These are phyloP conservation scores for Plusia festucae DNA, from an alignment of 2,888 invertebrate species.

Conservation along the genomic window DNA sequence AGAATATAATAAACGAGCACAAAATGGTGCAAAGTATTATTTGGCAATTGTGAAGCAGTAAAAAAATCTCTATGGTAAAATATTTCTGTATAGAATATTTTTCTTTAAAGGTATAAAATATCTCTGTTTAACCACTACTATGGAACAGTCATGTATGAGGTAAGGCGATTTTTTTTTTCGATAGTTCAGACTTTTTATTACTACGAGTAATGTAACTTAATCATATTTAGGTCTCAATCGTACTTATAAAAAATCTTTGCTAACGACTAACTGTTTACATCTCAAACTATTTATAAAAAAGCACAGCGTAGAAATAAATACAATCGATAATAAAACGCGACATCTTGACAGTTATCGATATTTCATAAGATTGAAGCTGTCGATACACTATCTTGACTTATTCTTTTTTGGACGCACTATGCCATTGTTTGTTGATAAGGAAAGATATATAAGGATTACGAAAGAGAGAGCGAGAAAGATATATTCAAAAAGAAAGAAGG, in stretches of 20 bases:
- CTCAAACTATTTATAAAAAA: slow-evolving; percentile 41
- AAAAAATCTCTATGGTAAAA: no score
- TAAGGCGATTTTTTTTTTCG: no score
- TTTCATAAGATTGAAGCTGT: slow-evolving; percentile 62
- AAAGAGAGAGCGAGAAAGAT: slow-evolving; percentile 67
- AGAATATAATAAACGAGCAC: no score
- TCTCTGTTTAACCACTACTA: no score
- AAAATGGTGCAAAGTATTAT: no score
- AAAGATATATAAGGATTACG: slow-evolving; percentile 65
- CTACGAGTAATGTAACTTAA: no score
- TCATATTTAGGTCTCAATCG: no score
- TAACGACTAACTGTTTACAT: slow-evolving; percentile 1
- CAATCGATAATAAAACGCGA: slow-evolving; percentile 57
- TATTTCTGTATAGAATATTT: no score
- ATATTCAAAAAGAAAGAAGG: slow-evolving; percentile 59
- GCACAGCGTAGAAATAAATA: slow-evolving; percentile 51
- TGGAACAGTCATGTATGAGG: no score
- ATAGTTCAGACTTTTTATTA: no score
- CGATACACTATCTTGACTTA: slow-evolving; percentile 72
- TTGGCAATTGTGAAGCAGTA: no score
- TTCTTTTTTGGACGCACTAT: slow-evolving; percentile 85
- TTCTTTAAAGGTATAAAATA: no score
- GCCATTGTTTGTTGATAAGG: slow-evolving; percentile 86
- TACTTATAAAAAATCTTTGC: background rate
- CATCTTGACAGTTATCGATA: slow-evolving; percentile 70